Conservation (phyloP, 2,113 vertebrate genomes). For the Puffinus mauretanicus region DNA sequence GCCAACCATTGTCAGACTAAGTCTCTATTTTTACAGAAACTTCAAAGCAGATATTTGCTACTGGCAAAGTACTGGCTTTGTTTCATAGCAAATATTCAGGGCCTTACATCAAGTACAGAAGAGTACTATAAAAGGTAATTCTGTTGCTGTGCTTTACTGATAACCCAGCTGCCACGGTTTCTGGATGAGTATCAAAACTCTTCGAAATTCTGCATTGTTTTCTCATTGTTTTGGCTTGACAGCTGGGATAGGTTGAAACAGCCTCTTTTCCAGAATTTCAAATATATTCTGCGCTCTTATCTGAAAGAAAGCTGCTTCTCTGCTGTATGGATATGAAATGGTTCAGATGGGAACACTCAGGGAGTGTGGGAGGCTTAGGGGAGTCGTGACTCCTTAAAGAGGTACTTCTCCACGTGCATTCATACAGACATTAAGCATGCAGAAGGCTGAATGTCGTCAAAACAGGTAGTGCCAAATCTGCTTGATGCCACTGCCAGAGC, state of each 20-base stretch:
- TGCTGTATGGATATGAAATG: background rate
- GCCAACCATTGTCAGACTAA: background rate
- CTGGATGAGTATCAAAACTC: conserved; percentile 40
- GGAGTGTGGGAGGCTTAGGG: background rate
- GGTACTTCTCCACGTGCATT: background rate
- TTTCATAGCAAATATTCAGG: background rate
- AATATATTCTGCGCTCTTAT: background rate
- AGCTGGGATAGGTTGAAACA: background rate
- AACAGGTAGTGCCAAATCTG: background rate
- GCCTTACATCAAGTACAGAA: background rate
- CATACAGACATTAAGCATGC: background rate
- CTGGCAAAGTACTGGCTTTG: background rate
- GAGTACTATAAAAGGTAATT: conserved; percentile 2
- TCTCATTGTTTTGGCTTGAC: background rate
- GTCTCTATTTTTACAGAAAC: conserved; percentile 24
- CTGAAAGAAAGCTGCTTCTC: background rate
- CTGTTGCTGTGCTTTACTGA: background rate
- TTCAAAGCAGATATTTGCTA: conserved; percentile 26
- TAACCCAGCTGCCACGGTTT: conserved; percentile 25
- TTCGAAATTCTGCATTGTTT: background rate
- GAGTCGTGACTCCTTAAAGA: background rate
- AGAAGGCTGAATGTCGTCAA: background rate
- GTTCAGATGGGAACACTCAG: background rate
- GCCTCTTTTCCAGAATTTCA: background rate
- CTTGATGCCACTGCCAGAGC: background rate